A percentile compares a stretch with the other conserved stretches of the same genome.
phyloP scores from a whole-genome alignment of 2,113 vertebrate genomes.

The Arizona elegans region DNA sequence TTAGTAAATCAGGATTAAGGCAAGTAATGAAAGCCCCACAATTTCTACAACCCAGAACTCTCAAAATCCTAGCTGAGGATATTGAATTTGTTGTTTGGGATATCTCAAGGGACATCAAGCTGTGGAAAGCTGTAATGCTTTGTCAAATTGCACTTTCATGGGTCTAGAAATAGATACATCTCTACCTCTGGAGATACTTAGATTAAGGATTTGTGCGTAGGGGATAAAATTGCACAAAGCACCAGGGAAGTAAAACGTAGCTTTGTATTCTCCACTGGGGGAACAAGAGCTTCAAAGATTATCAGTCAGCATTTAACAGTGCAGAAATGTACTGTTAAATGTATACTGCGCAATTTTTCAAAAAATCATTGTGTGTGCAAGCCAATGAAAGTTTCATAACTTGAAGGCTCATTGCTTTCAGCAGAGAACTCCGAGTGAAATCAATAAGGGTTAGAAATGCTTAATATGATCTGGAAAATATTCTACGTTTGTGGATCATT shows the following conservation, averaged over 20 bases:
- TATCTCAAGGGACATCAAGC: background rate
- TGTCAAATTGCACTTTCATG: background rate
- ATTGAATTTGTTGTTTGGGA: background rate
- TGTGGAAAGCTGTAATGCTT: background rate
- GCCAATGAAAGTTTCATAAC: background rate
- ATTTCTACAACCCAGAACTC: background rate
- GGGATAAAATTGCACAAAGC: constrained; percentile 8
- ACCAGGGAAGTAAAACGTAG: constrained; percentile 23
- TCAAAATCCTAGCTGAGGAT: background rate
- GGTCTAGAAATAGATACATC: background rate
- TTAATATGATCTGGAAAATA: background rate
- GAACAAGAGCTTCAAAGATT: background rate
- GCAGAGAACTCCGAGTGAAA: background rate
- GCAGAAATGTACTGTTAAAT: background rate
- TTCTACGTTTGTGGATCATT: background rate
- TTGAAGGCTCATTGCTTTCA: background rate
- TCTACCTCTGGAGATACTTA: background rate
- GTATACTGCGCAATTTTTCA: background rate
- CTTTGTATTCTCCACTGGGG: background rate
- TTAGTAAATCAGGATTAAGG: background rate
- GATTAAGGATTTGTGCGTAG: constrained; percentile 18
- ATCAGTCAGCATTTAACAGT: background rate
- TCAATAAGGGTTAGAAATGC: background rate
- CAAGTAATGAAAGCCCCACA: background rate
- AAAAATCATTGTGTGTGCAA: background rate